phyloP scores from a whole-genome alignment of 2,888 invertebrate genomes.

The Tetranychus truncatus region DNA sequence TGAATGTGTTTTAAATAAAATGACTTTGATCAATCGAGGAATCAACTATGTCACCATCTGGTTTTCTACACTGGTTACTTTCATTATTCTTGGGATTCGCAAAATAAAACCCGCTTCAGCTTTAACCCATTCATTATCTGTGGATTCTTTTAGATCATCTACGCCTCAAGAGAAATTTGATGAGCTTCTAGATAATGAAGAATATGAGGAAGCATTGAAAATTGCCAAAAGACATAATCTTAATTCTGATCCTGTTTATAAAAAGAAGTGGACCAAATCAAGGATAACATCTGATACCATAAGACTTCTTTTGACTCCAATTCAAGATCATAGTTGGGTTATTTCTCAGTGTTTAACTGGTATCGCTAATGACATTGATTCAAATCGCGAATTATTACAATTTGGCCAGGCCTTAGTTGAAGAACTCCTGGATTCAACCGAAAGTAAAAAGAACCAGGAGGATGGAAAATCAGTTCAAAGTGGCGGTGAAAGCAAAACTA shows the following conservation, averaged over 20 bases:
- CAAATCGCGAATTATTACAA: slow-evolving; percentile 51
- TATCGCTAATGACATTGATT: slow-evolving; percentile 50
- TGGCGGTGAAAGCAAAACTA: background rate
- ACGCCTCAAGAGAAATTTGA: slow-evolving; percentile 17
- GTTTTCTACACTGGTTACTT: background rate
- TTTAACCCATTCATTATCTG: background rate
- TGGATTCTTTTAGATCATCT: background rate
- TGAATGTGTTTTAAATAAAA: background rate
- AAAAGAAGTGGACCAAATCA: slow-evolving; percentile 56
- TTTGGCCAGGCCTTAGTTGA: slow-evolving; percentile 51
- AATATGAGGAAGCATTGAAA: slow-evolving; percentile 51
- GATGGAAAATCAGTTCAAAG: background rate
- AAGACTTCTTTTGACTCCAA: slow-evolving; percentile 54
- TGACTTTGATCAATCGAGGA: background rate
- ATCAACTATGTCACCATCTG: background rate
- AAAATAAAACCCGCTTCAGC: background rate
- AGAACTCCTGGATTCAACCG: background rate
- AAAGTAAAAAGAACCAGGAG: too few relatives aligned
- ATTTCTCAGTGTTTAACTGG: slow-evolving; percentile 58
- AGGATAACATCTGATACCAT: slow-evolving; percentile 52
- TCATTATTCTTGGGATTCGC: background rate
- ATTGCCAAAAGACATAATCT: slow-evolving; percentile 49
- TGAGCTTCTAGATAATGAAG: slow-evolving; percentile 44
- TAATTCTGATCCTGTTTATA: slow-evolving; percentile 58
- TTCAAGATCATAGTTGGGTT: slow-evolving; percentile 55